Evolutionary conservation across 2,888 invertebrate genomes (phyloP).

Genomic region (Ferrisia virgata): DNA sequence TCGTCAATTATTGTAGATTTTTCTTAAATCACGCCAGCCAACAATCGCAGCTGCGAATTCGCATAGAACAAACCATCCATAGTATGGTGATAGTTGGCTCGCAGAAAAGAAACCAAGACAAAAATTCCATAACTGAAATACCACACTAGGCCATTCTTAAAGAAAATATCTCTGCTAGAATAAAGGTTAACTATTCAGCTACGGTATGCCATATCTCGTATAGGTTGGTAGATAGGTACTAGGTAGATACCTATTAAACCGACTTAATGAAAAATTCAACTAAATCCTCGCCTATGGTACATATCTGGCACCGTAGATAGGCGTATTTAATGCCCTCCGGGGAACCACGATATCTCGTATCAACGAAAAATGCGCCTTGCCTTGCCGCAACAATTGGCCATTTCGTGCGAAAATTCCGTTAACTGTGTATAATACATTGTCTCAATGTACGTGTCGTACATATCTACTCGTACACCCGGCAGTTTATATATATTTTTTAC

Average conservation of each 20-base stretch:
- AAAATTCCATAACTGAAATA: too few species aligned
- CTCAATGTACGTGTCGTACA: not conserved
- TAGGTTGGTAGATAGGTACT: not conserved
- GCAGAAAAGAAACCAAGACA: too few species aligned
- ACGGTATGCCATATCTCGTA: too few species aligned
- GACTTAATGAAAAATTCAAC: not conserved
- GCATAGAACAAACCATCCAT: too few species aligned
- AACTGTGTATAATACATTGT: not conserved
- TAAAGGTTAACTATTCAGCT: not conserved
- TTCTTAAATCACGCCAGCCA: too few species aligned
- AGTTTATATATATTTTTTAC: not conserved
- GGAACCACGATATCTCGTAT: not conserved
- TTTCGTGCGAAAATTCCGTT: slow-evolving; percentile 6
- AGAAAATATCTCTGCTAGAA: not conserved
- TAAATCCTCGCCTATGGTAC: not conserved
- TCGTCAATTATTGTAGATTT: too few species aligned
- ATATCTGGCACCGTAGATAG: not conserved
- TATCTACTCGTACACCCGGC: not conserved
- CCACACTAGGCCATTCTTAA: too few species aligned
- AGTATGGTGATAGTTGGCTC: too few species aligned
- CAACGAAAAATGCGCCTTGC: not conserved
- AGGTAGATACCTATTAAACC: not conserved
- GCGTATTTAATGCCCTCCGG: slow-evolving; percentile 10
- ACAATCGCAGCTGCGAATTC: too few species aligned
- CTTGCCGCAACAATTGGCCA: not conserved